Conservation (phyloP, 2,888 invertebrate species). For the Dryobotodes eremita region DNA sequence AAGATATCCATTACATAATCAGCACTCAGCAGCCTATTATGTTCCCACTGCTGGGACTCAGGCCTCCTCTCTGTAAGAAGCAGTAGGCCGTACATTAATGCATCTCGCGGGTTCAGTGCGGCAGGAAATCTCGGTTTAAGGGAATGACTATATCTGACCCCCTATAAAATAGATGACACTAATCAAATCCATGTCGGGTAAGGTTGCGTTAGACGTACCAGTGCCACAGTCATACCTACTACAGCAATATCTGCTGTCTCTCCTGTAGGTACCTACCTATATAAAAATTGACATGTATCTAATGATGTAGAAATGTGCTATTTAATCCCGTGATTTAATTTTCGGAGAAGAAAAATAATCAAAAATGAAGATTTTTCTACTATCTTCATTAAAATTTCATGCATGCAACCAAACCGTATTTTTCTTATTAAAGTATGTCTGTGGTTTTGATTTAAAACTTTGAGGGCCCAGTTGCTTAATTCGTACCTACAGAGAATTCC, state of each 20-base stretch:
- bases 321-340: not conserved
- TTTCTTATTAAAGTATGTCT: not conserved
- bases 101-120: not conserved
- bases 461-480: not conserved
- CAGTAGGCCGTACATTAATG: not conserved
- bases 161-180: constrained; percentile 12
- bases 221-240: not conserved
- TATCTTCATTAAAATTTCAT: too few relatives aligned
- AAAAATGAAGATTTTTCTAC: not conserved
- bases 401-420: not conserved
- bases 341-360: not conserved
- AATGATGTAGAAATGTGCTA: not conserved
- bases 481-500: not conserved
- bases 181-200: constrained; percentile 11
- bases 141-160: not conserved
- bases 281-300: not conserved
- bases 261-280: not conserved
- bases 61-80: not conserved
- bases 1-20: not conserved
- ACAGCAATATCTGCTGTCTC: not conserved
- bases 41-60: not conserved
- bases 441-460: not conserved
- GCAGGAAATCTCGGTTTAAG: not conserved
- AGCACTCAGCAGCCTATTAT: too few relatives aligned
- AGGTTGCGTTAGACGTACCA: not conserved